Percentiles rank a stretch among this genome's conserved stretches.
Conservation (phyloP, 2,797 vertebrate species). For the Pipistrellus pipistrellus region DNA sequence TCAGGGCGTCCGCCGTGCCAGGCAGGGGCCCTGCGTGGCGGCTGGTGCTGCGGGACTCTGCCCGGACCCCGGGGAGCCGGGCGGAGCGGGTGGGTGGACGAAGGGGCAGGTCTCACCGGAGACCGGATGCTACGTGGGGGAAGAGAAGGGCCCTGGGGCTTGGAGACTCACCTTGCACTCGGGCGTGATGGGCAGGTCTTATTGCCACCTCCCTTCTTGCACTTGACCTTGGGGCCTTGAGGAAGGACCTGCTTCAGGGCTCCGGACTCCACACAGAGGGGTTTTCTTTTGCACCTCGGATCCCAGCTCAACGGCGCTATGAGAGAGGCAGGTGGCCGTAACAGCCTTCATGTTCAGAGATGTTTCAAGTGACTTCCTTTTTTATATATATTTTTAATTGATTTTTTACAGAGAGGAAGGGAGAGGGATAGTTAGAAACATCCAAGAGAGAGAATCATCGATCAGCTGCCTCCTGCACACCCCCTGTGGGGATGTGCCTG, state of each 20-base stretch:
- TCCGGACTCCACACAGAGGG: not conserved
- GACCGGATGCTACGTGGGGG: too few relatives aligned
- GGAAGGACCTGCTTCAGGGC: not conserved
- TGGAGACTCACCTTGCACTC: accelerated
- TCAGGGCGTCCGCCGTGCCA: not conserved
- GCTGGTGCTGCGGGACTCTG: not conserved
- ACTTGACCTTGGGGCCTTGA: not conserved
- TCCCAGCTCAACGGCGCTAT: not conserved
- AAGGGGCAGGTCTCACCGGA: not conserved
- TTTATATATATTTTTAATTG: too few relatives aligned
- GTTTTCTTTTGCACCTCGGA: not conserved
- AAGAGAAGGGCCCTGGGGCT: not conserved
- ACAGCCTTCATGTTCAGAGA: not conserved
- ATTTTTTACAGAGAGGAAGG: too few relatives aligned
- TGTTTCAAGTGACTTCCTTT: not conserved
- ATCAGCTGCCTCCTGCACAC: too few relatives aligned
- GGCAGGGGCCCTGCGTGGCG: not conserved
- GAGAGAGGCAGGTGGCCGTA: not conserved
- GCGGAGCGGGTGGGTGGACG: accelerated
- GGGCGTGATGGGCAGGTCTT: not conserved
- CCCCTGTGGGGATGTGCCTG: too few relatives aligned
- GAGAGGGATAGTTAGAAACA: too few relatives aligned
- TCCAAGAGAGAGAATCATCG: too few relatives aligned
- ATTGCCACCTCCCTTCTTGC: not conserved
- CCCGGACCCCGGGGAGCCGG: not conserved